phyloP scores from a whole-genome alignment of 2,113 vertebrate species.

The Ceuthmochares aereus region DNA sequence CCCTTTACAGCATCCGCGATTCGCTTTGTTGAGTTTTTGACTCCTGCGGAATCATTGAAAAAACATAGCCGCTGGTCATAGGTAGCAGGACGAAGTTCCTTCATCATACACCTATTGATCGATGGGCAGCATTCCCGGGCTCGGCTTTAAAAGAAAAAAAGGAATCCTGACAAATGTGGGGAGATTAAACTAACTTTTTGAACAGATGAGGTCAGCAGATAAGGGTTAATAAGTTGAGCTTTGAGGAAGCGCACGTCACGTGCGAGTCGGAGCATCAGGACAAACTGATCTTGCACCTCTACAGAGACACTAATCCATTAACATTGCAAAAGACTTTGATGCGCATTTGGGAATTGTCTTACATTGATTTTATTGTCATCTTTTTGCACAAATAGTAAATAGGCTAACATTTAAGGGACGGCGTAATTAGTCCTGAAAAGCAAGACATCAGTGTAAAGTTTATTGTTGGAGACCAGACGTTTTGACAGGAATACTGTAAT shows the following conservation, averaged over 20 bases:
- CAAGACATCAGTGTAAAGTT: constrained; percentile 84
- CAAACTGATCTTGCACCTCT: constrained; percentile 48
- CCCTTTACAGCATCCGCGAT: constrained; percentile 74
- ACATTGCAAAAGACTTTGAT: constrained; percentile 75
- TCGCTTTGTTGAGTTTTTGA: constrained; percentile 84
- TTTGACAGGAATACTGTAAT: constrained; percentile 74
- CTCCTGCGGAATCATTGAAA: constrained; percentile 75
- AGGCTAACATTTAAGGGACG: constrained; percentile 78
- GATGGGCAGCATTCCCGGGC: constrained; percentile 17
- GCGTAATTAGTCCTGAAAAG: constrained; percentile 83
- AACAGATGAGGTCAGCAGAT: constrained; percentile 24
- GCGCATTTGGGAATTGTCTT: constrained; percentile 73
- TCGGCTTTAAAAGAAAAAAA: neutral
- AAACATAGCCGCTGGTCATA: constrained; percentile 73
- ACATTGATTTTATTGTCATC: constrained; percentile 83
- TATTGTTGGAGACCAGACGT: constrained; percentile 69
- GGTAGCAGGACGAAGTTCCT: constrained; percentile 70
- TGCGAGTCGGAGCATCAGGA: neutral
- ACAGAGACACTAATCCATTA: constrained; percentile 62
- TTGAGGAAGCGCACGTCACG: neutral
- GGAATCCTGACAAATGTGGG: constrained; percentile 1
- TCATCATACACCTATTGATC: constrained; percentile 72
- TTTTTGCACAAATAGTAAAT: constrained; percentile 81
- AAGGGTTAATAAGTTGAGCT: constrained; percentile 34
- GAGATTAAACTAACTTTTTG: constrained; percentile 43